These are phyloP conservation scores for Acanthurus leucopareius DNA, from an alignment of 2,797 vertebrate species.

Conservation along the genomic window DNA sequence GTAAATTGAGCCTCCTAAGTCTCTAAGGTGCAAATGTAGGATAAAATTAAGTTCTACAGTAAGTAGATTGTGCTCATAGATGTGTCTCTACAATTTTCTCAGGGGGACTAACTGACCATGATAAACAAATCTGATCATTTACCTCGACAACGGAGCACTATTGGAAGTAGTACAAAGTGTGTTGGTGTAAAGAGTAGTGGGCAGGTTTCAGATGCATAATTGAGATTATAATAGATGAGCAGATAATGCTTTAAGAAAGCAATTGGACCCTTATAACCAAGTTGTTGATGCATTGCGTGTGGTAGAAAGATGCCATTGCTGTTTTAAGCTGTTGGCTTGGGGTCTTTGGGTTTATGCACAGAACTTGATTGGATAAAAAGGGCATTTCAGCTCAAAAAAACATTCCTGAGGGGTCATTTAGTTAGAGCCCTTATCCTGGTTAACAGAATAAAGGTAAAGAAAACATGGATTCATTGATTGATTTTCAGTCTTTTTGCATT, in stretches of 20 bases:
- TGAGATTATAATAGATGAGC: constrained; percentile 54
- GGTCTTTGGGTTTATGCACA: constrained; percentile 59
- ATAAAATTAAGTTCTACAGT: constrained; percentile 30
- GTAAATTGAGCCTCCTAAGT: constrained; percentile 66
- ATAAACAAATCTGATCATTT: constrained; percentile 64
- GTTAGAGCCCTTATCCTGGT: background rate
- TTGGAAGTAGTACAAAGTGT: constrained; percentile 56
- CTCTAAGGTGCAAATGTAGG: constrained; percentile 64
- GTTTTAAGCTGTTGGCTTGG: constrained; percentile 53
- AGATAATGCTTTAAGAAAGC: constrained; percentile 61
- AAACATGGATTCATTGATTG: background rate
- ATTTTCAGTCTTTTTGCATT: constrained; percentile 23
- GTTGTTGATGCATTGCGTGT: constrained; percentile 42
- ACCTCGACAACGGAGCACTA: constrained; percentile 66
- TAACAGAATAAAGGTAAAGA: constrained; percentile 2
- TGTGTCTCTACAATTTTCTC: constrained; percentile 74
- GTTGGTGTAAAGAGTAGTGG: constrained; percentile 46
- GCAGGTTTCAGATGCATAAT: constrained; percentile 44
- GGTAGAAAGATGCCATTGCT: constrained; percentile 40
- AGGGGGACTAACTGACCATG: constrained; percentile 74
- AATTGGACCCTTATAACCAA: constrained; percentile 41
- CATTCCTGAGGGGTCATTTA: constrained; percentile 5
- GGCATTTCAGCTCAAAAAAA: constrained; percentile 37
- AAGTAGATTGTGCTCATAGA: constrained; percentile 54
- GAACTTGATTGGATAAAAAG: constrained; percentile 67